Evolutionary conservation across 2,113 vertebrate species (phyloP).

Genomic region (Barbus barbus): DNA sequence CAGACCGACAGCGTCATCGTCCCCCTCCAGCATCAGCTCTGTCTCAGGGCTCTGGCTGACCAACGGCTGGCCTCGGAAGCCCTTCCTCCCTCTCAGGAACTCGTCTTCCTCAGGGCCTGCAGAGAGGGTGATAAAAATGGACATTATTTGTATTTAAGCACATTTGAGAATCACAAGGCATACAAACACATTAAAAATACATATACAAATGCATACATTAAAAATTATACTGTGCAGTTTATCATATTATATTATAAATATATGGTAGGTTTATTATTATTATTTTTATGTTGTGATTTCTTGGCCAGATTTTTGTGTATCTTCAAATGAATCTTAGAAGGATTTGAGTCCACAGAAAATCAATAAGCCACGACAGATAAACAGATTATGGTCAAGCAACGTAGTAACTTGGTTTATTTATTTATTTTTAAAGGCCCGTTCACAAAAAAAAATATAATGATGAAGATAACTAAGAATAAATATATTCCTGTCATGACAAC

Average conservation of each 20-base stretch:
- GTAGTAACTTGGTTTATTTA: too few relatives aligned
- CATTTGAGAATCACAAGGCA: not conserved
- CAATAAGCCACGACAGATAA: not conserved
- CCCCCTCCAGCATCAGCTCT: slow-evolving; percentile 90
- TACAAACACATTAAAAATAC: not conserved
- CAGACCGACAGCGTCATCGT: slow-evolving; percentile 90
- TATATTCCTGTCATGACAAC: too few relatives aligned
- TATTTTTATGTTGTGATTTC: not conserved
- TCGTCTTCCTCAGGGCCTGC: slow-evolving; percentile 84
- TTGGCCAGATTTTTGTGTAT: not conserved
- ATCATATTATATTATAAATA: not conserved
- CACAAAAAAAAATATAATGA: too few relatives aligned
- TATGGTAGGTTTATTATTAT: too few relatives aligned
- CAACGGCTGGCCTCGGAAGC: slow-evolving; percentile 81
- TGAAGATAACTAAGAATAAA: too few relatives aligned
- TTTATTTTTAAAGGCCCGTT: not conserved
- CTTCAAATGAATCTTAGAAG: not conserved
- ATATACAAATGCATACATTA: not conserved
- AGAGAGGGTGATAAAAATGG: not conserved
- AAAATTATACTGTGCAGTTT: not conserved
- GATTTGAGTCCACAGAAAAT: not conserved
- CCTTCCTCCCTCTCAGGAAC: slow-evolving; percentile 83
- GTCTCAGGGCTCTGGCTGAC: slow-evolving; percentile 87
- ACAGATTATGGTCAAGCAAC: too few relatives aligned
- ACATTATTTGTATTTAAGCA: not conserved